Base-by-base conservation (phyloP, 1,140 invertebrate species). In the Littorina saxatilis region DNA sequence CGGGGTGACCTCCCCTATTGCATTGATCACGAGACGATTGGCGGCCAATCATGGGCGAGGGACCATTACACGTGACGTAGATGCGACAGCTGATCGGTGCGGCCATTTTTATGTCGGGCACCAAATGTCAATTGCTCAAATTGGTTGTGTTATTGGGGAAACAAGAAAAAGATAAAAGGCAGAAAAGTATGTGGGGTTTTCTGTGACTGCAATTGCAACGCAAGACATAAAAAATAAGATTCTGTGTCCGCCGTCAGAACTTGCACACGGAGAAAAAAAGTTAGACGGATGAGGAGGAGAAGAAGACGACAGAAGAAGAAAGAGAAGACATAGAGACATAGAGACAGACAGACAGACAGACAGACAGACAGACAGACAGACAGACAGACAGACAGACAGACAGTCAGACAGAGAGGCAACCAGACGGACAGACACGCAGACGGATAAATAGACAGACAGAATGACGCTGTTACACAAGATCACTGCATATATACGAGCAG, bases 1-100 rank as follows among this genome's bases (percentile, higher is more conserved):
- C 72, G 72, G n/a, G 29, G 72, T 74, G 72, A 74, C 72, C 72
- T 74, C 43, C 72, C 72, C 72, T 74, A 47, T 50, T 47, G 27
- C 40, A 27, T 9, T 74, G 72, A 63, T 74, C 72, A 52, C 72
- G n/a, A 50, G 43, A 47, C 72, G 50, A 74, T 50, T n/a, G 72
- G 17, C 72, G 72, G 39, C 40, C 72, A 74, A 47, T 74, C 40
- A 74, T 11, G 43, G n/a, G 40, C 17, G 47, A 27, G 37, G 27
- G 29, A 47, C n/a, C 72, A 50, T 43, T 32, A 43, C 72, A 32
- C 43, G 72, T 50, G 72, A 74, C 52, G 72, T 29, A 50, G 15
- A 52, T n/a, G 40, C 27, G 72, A 32, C 72, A 50, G 72, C 29
- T 50, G 72, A 74, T 63, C 61, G 61, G 13, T 29, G 29, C 4